Percentiles rank a stretch among this genome's conserved stretches.
Conservation (phyloP, 37 sponge, comb jelly and placozoan species). For the Agelas oroides region DNA sequence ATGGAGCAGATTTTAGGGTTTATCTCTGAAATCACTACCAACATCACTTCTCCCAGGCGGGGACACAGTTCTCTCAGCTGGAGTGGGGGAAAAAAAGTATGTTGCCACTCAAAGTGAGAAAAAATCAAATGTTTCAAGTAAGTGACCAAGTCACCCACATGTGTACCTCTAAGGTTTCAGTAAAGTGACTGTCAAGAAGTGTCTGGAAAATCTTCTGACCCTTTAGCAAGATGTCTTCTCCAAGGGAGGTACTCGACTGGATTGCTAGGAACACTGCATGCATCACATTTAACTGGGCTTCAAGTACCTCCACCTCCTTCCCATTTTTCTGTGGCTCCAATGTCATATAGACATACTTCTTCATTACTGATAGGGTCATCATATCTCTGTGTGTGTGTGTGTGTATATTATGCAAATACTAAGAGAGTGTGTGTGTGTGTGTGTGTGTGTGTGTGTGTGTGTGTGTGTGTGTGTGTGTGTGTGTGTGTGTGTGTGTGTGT, state of each 20-base stretch:
- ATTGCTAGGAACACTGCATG: constrained; percentile 54
- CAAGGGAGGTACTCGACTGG: constrained; percentile 11
- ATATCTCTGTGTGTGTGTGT: too few species aligned
- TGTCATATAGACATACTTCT: constrained; percentile 41
- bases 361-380: constrained; percentile 55
- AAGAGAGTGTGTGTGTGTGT: too few species aligned
- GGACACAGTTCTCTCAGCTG: constrained; percentile 24
- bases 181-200: constrained; percentile 47
- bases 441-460: too few species aligned
- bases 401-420: too few species aligned
- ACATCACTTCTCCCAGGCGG: not conserved
- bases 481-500: too few species aligned
- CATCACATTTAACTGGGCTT: constrained; percentile 60
- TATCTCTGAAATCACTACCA: not conserved
- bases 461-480: not conserved
- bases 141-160: not conserved
- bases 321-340: not conserved
- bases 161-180: constrained; percentile 40
- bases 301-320: not conserved
- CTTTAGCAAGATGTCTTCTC: constrained; percentile 1
- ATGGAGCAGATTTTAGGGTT: not conserved
- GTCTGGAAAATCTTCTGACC: constrained; percentile 45
- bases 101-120: too few species aligned
- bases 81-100: too few species aligned
- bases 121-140: too few species aligned